Percentiles rank a stretch among this genome's conserved stretches.
These are phyloP conservation scores for Alces alces DNA, from an alignment of 2,113 vertebrate species.

Conservation along the genomic window DNA sequence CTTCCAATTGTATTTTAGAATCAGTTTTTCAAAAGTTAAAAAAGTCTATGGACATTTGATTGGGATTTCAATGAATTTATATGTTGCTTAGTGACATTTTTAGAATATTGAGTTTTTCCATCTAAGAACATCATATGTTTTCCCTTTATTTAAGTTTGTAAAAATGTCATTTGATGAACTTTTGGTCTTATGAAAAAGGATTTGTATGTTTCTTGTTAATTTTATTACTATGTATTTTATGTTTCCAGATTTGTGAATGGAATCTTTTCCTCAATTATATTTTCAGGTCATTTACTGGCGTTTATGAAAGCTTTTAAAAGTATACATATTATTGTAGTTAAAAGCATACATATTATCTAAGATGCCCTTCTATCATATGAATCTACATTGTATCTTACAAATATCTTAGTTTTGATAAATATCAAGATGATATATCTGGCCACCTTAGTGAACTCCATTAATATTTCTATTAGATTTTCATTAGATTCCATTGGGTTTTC, in stretches of 20 bases:
- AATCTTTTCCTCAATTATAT: not conserved
- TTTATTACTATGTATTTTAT: not conserved
- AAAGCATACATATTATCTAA: not conserved
- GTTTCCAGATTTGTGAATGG: not conserved
- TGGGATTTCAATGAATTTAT: not conserved
- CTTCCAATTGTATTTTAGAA: conserved; percentile 2
- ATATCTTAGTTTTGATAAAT: not conserved
- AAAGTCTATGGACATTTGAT: not conserved
- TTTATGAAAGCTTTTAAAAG: not conserved
- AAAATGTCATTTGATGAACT: not conserved
- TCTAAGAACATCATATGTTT: not conserved
- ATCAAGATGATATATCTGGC: not conserved
- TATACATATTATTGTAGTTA: not conserved
- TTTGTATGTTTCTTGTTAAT: not conserved
- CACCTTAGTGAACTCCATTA: not conserved
- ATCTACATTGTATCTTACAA: not conserved
- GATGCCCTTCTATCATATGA: not conserved
- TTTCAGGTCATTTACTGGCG: not conserved
- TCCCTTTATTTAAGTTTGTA: not conserved
- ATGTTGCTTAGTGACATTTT: not conserved
- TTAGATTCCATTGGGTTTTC: not conserved
- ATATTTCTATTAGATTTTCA: conserved; percentile 7
- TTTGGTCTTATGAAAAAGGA: not conserved
- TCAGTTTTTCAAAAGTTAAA: not conserved
- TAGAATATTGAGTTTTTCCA: not conserved